Evolutionary conservation across 2,113 vertebrate genomes (phyloP), one percentile per base, ranked within the genome.

Genomic region (Nematolebias whitei): DNA sequence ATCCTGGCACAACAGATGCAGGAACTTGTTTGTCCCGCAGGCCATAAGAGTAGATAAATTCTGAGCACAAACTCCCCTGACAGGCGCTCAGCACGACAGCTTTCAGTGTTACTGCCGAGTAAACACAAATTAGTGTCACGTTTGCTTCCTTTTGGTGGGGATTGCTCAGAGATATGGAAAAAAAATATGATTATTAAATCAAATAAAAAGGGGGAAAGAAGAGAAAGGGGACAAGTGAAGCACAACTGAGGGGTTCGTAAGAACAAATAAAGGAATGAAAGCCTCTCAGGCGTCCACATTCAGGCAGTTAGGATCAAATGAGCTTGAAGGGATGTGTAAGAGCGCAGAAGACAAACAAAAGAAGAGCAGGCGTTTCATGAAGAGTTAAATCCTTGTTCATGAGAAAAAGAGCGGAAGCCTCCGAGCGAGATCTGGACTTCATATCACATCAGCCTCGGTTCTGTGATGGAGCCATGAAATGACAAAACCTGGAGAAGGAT

Each of bases 1-100:
- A 74, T 47, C 61, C 20, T 0, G n/a, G 55, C 53, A 35, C n/a
- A 79, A 71, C 56, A 78, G 59, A 85, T 69, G 63, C 57, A 64
- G 68, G 53, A 50, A 26, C 63, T 61, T 47, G 55, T 78, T 69
- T 59, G 62, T 70, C 44, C 49, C 14, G 12, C 63, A 55, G 74
- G 61, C 41, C 52, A 22, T 58, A 52, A 52, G 22, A 71, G 54
- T 43, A 14, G 20, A 66, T 56, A 38, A 56, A 77, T 68, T 35
- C 43, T 29, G 39, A 78, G 32, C 41, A 52, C 38, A 38, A 47
- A 63, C 68, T 41, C 59, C n/a, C 32, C 59, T 23, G 55, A 65
- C 41, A 73, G 40, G 14, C 20, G 32, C 19, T 43, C 62, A 32
- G 4, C 47, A 35, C 4, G 7, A 58, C 71, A 68, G 49, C 53